Conservation (phyloP, 2,888 invertebrate species). For the Clanis bilineata region DNA sequence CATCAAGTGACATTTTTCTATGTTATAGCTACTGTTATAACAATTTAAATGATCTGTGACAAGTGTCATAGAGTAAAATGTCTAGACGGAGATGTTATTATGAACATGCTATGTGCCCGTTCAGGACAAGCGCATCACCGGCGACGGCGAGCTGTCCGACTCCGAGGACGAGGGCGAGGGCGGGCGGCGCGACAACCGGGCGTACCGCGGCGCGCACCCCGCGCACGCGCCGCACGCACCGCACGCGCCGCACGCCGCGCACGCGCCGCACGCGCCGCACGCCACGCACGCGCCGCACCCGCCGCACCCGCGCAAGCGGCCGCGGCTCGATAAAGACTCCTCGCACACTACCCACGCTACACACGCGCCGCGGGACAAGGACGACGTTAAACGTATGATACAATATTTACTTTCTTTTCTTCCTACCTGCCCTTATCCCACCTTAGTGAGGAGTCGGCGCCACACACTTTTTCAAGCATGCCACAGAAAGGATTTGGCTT, state of each 20-base stretch:
- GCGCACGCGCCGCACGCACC: conserved; percentile 46
- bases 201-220: conserved; percentile 72
- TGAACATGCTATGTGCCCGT: not conserved
- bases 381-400: conserved; percentile 84
- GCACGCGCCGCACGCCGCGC: conserved; percentile 37
- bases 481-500: no score
- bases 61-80: not conserved
- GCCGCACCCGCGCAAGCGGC: conserved; percentile 84
- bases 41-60: no score
- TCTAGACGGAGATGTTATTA: not conserved
- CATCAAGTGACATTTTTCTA: no score
- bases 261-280: conserved; percentile 47
- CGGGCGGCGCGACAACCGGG: conserved; percentile 85
- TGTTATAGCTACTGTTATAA: no score
- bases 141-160: conserved; percentile 96
- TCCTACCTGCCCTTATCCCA: no score
- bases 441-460: no score
- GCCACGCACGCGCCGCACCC: conserved; percentile 44
- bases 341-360: conserved; percentile 63
- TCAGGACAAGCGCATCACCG: conserved; percentile 94
- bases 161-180: conserved; percentile 94
- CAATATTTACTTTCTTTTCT: not conserved
- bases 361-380: conserved; percentile 78
- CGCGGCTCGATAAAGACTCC: conserved; percentile 86
- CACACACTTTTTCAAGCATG: not conserved